Percentiles rank a stretch among this genome's conserved stretches.
Conservation (phyloP, 2,113 vertebrate species). For the Labrus mixtus region DNA sequence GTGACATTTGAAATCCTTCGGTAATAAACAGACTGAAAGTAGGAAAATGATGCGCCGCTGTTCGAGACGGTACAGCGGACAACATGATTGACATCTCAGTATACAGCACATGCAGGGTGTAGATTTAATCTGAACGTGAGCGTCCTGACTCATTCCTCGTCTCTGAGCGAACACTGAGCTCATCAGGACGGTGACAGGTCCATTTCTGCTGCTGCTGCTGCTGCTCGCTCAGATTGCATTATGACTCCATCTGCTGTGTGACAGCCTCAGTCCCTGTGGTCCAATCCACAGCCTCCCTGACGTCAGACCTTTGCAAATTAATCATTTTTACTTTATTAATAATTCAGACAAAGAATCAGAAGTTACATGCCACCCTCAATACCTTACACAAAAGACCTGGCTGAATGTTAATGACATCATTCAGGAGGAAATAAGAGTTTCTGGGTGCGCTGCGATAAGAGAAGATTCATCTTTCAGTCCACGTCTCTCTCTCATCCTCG, state of each 20-base stretch:
- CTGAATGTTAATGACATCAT: conserved; percentile 36
- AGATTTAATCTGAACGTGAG: conserved; percentile 37
- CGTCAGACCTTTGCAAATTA: conserved; percentile 18
- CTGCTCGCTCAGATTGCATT: conserved; percentile 46
- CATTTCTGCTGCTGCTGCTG: conserved; percentile 15
- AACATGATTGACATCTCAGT: conserved; percentile 33
- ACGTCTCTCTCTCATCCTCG: background rate
- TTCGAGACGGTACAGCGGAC: background rate
- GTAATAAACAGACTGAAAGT: background rate
- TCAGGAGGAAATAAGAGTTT: background rate
- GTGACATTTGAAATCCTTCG: background rate
- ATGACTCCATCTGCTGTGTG: conserved; percentile 24
- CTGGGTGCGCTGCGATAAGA: conserved; percentile 9
- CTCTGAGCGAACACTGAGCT: conserved; percentile 11
- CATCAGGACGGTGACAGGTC: conserved; percentile 32
- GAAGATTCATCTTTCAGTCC: conserved; percentile 3
- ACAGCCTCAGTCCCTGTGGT: conserved; percentile 7
- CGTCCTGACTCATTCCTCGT: background rate
- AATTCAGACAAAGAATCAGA: conserved; percentile 24
- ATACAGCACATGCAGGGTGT: conserved; percentile 11
- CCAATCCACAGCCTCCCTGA: conserved; percentile 17
- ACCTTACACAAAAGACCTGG: conserved; percentile 19
- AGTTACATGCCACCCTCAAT: background rate
- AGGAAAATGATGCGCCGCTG: background rate
- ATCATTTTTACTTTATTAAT: conserved; percentile 25